phyloP scores from a whole-genome alignment of 2,888 invertebrate species.

The Drosophila peninsularis region DNA sequence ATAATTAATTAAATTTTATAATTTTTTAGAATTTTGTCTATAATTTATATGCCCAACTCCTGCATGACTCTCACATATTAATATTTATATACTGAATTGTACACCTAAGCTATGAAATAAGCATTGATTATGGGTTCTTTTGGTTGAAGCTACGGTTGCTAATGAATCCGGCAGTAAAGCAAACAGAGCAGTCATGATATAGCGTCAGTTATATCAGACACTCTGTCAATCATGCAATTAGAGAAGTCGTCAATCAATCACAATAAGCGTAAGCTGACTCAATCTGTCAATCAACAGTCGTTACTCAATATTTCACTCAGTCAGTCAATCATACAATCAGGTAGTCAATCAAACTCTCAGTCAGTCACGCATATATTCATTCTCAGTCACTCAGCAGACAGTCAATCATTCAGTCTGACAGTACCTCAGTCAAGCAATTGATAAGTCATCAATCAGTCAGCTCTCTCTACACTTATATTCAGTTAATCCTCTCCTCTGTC shows the following conservation, averaged over 20 bases:
- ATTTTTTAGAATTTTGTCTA: background rate
- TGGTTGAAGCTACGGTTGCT: no score
- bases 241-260: background rate
- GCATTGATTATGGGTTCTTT: no score
- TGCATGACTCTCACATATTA: background rate
- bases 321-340: background rate
- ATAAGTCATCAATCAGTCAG: no score
- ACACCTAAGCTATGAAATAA: background rate
- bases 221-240: background rate
- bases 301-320: no score
- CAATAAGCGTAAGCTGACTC: background rate
- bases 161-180: no score
- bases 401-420: background rate
- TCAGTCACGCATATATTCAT: background rate
- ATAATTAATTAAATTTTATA: background rate
- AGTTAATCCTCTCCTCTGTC: no score
- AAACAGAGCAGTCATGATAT: no score
- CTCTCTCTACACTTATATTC: no score
- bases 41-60: background rate
- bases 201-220: no score
- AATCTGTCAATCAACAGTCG: no score
- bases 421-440: background rate
- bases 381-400: background rate
- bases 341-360: background rate
- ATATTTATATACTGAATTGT: background rate